Evolutionary conservation across 2,888 invertebrate genomes (phyloP), one percentile per base, ranked within the genome.

Genomic region (Cerastoderma edule): DNA sequence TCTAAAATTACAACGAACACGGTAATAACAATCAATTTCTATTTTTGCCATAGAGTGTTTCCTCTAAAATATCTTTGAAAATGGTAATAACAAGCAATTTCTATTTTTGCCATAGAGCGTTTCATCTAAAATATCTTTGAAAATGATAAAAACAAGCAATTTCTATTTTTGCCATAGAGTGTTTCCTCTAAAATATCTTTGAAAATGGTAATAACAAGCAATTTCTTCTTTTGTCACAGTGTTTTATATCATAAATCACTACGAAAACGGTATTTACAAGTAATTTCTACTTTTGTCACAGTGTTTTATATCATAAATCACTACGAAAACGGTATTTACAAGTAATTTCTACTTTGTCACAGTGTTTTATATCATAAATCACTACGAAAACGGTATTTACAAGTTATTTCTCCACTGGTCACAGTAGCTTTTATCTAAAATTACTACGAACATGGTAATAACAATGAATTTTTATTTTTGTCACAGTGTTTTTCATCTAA

Each of bases 231-330:
- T 53, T 53, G 22, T 22, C 53, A 19, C 53, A 53, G 13, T 5
- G 24, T 53, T 53, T 53, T 53, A 2, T 8, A 53, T 53, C 53
- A 22, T 10, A 22, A 22, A 53, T 10, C 50, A 16, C 22, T 53
- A n/a, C 10, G 53, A 53, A 53, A 53, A 4, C 24, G 24, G 10
- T 53, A 2, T 13, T 53, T 22, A 19, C 53, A 2, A 53, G 53
- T 22, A 53, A 2, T 53, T 53, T 53, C 53, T 53, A n/a, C 2
- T 53, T 53, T 53, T 53, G 22, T 22, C 53, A 19, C 53, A 53
- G 13, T 5, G 24, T 53, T 53, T 53, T 53, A 2, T 8, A 53
- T 53, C 53, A 22, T 10, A 22, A 22, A 53, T 10, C 50, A 16
- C 22, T 53, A n/a, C 10, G 53, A 53, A 53, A 53, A 4, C 24